Base-by-base conservation (phyloP, 2,113 vertebrate species). In the Opisthocomus hoazin region DNA sequence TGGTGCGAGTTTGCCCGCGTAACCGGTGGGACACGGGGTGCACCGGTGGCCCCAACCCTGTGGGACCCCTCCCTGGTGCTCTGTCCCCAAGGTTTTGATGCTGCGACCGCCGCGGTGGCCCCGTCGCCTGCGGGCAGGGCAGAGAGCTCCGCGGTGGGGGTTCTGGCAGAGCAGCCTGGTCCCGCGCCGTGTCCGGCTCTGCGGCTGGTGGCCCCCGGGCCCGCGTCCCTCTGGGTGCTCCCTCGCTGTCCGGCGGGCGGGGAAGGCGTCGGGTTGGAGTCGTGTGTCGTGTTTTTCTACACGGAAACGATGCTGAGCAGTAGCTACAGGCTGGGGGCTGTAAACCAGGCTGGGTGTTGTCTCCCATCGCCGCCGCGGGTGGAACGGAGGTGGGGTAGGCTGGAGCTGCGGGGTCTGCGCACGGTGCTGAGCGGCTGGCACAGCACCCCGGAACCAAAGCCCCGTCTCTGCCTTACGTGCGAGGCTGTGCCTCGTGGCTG, bases 171-270 rank as follows among this genome's bases (percentile, higher is more conserved):
- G 41, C n/a, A 39, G 58, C 60, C 22, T 9, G 6, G 29, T 39
- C 5, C n/a, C 13, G 0, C 21, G 13, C 46, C 6, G 2, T 4
- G 10, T 54, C 48, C 1, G 2, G 16, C 12, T 53, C 26, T 32
- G 39, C 1, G 2, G 19, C 45, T 12, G 36, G 9, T 29, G 45
- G 54, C 23, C 3, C 36, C n/a, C 1, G 3, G 32, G 41, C 30
- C 46, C 1, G 12, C 3, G 12, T 9, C 11, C 66, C 27, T 50
- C 41, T 3, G 11, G 32, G 4, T 57, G 50, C 22, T n/a, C 29
- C 61, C n/a, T 19, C 4, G 5, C 45, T 13, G 12, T 23, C 53
- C 18, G 2, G 8, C 0, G 5, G 45, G 24, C 11, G 16, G 41
- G 26, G 58, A 43, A 36, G 27, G 13, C 36, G 23, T 29, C 8